Conservation (phyloP, 2,888 invertebrate genomes). For the Ditula angustiorana region DNA sequence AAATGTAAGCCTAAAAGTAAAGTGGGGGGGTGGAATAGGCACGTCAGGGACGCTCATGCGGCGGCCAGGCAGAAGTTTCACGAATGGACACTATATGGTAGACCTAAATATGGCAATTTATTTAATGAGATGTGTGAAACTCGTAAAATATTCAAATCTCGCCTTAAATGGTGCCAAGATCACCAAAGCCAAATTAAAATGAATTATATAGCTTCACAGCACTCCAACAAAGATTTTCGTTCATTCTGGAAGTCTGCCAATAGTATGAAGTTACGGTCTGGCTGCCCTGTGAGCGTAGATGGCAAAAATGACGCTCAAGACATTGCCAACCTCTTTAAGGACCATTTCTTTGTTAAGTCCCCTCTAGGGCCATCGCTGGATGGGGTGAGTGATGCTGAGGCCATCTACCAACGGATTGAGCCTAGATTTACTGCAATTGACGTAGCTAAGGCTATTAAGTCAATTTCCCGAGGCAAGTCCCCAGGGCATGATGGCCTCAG, state of each 20-base stretch:
- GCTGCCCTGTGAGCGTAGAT: conserved; percentile 38
- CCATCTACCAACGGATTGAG: too few relatives aligned
- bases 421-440: not conserved
- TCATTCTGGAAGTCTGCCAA: too few relatives aligned
- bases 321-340: conserved; percentile 41
- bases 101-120: conserved; percentile 22
- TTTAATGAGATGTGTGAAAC: conserved; percentile 38
- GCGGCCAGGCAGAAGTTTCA: conserved; percentile 39
- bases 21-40: conserved; percentile 39
- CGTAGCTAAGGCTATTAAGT: conserved; percentile 6
- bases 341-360: conserved; percentile 33
- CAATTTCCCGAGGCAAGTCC: conserved; percentile 42
- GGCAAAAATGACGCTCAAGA: conserved; percentile 24
- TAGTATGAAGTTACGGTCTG: not conserved
- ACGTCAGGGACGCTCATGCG: conserved; percentile 38
- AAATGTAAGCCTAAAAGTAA: not conserved
- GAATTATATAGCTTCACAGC: too few relatives aligned
- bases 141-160: conserved; percentile 40
- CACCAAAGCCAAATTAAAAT: not conserved
- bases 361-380: conserved; percentile 1
- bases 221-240: too few relatives aligned
- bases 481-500: conserved; percentile 44
- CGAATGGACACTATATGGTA: conserved; percentile 33
- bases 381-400: conserved; percentile 14
- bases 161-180: conserved; percentile 37